Evolutionary conservation across 2,113 vertebrate genomes (phyloP).

Genomic region (Melozone crissalis): DNA sequence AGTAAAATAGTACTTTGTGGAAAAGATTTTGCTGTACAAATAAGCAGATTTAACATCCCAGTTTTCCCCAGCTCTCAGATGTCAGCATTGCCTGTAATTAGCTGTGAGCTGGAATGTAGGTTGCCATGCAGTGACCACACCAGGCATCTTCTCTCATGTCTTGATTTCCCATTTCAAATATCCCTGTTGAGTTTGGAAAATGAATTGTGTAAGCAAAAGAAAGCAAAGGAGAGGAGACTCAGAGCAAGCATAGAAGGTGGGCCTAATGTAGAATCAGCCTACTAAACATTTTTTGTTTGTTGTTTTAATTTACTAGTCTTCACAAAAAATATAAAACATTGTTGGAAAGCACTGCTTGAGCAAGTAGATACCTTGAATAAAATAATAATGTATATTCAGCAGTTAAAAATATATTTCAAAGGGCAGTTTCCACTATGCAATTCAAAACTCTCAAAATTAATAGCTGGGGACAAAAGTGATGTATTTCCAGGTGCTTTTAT

Average conservation of each 20-base stretch:
- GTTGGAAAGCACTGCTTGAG: not conserved
- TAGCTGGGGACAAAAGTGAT: not conserved
- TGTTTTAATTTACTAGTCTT: not conserved
- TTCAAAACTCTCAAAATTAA: not conserved
- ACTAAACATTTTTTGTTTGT: not conserved
- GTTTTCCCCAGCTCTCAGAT: conserved; percentile 47
- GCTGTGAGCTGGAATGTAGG: conserved; percentile 35
- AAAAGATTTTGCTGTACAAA: conserved; percentile 39
- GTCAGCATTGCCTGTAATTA: conserved; percentile 21
- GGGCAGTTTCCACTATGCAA: not conserved
- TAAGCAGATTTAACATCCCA: conserved; percentile 16
- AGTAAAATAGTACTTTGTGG: conserved; percentile 28
- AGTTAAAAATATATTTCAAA: not conserved
- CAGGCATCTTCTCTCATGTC: conserved; percentile 27
- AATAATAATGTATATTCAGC: not conserved
- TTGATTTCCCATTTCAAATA: conserved; percentile 41
- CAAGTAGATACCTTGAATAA: not conserved
- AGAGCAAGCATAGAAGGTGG: not conserved
- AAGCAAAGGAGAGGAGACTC: not conserved
- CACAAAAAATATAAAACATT: not conserved
- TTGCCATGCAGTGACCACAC: conserved; percentile 37
- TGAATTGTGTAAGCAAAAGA: not conserved
- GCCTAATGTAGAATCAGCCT: not conserved
- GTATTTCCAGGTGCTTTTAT: not conserved
- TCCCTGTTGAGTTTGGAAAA: not conserved